These are phyloP conservation scores for Rhizoglyphus robini DNA, from an alignment of 1,140 invertebrate genomes.

Conservation along the genomic window DNA sequence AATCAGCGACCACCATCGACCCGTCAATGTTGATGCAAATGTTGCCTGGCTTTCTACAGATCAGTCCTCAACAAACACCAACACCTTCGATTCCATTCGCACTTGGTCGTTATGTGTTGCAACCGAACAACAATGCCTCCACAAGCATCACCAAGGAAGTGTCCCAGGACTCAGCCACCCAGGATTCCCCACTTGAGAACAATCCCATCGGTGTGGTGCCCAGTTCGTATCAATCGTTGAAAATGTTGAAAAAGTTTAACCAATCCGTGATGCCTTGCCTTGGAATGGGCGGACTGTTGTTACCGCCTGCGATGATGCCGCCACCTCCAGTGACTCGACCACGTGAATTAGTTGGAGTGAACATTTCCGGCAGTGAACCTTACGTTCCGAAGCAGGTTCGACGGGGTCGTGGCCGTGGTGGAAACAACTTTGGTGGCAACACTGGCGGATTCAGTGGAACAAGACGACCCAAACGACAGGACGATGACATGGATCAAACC, in stretches of 20 bases:
- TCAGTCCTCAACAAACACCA: no score
- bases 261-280: not conserved
- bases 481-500: no score
- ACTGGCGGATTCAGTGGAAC: not conserved
- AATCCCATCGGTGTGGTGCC: not conserved
- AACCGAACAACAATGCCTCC: no score
- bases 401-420: not conserved
- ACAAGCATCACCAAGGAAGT: no score
- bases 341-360: not conserved
- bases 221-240: not conserved
- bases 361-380: not conserved
- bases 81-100: no score
- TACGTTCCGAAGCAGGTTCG: not conserved
- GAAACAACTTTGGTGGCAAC: not conserved
- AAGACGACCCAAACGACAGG: no score
- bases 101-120: no score
- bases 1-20: not conserved
- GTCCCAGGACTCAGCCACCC: no score
- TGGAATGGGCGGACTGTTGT: not conserved
- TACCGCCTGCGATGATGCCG: not conserved
- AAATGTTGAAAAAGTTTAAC: not conserved
- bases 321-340: not conserved
- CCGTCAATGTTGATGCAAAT: not conserved
- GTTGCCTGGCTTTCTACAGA: no score
- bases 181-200: no score